phyloP scores from a whole-genome alignment of 2,797 vertebrate genomes.

The Oryzias dopingdopingensis region DNA sequence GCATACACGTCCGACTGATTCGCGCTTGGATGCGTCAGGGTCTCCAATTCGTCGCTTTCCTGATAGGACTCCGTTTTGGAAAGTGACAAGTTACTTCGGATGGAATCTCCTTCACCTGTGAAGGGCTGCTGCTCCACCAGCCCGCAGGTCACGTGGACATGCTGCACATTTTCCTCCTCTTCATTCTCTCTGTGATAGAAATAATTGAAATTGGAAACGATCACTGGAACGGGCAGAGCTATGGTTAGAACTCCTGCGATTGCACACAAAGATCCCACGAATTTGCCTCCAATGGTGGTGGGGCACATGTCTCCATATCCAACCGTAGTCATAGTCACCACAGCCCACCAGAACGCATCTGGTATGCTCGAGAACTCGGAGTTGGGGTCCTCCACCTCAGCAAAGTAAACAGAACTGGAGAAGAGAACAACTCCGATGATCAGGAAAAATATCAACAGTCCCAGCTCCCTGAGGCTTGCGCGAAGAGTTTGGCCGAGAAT shows the following conservation, averaged over 20 bases:
- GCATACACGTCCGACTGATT: constrained; percentile 77
- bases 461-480: constrained; percentile 90
- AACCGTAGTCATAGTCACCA: constrained; percentile 96
- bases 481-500: constrained; percentile 89
- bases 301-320: constrained; percentile 97
- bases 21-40: constrained; percentile 72
- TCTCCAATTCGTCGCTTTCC: constrained; percentile 78
- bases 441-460: constrained; percentile 92
- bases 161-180: constrained; percentile 84
- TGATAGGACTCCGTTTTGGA: constrained; percentile 82
- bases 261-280: constrained; percentile 92
- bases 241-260: constrained; percentile 94
- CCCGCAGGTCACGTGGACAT: constrained; percentile 90
- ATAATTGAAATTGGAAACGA: constrained; percentile 97
- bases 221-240: constrained; percentile 91
- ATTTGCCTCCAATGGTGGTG: constrained; percentile 92
- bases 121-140: constrained; percentile 76
- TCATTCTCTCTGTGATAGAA: constrained; percentile 93
- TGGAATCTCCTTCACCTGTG: constrained; percentile 78
- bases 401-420: constrained; percentile 94
- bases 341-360: constrained; percentile 96
- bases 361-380: constrained; percentile 90
- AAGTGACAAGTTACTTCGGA: constrained; percentile 79
- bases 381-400: constrained; percentile 87
- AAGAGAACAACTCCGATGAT: constrained; percentile 92